Base-by-base conservation (phyloP, 1,140 invertebrate genomes). In the Liolophura sinensis region DNA sequence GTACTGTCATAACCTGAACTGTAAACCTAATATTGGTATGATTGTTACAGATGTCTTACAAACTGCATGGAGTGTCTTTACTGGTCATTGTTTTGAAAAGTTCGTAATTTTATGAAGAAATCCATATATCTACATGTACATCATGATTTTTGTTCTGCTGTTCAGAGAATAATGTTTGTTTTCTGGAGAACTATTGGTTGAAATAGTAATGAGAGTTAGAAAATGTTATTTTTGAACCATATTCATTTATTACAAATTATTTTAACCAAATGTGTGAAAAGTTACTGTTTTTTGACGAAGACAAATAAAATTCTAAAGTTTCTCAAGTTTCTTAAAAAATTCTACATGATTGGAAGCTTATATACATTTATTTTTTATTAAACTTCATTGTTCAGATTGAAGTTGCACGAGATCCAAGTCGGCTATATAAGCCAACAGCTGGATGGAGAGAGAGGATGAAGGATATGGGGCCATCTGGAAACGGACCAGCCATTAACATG, bases 361-460 rank as follows among this genome's bases (percentile, higher is more conserved):
- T n/a, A n/a, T n/a, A n/a, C n/a, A n/a, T n/a, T n/a, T n/a, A n/a
- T n/a, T 48, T 1, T 48, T 20, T 48, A n/a, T 6, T 25, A 48
- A 52, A 27, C 48, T 4, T 61, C 15, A n/a, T 11, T 18, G 1
- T 75, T 25, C 63, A 77, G 49, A 65, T 75, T 27, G 68, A 74
- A 47, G 79, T 79, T 0, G 60, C 71, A 14, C 65, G 80, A 47
- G 79, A 82, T 73, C 78, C 79, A 0, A 70, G 54, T 49, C 70
- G 80, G 48, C 55, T 82, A 14, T 63, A 76, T 22, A 61, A 79
- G 57, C 78, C 78, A n/a, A 82, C 80, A 56, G 70, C 73, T 54
- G 77, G 75, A 1, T 81, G 78, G 78, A 77, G 73, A 50, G 73
- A 75, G 18, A 69, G 80, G 40, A 62, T 73, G 22, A 82, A 79